Base-by-base conservation (phyloP, 2,888 invertebrate genomes). In the Tenthredo amoena region DNA sequence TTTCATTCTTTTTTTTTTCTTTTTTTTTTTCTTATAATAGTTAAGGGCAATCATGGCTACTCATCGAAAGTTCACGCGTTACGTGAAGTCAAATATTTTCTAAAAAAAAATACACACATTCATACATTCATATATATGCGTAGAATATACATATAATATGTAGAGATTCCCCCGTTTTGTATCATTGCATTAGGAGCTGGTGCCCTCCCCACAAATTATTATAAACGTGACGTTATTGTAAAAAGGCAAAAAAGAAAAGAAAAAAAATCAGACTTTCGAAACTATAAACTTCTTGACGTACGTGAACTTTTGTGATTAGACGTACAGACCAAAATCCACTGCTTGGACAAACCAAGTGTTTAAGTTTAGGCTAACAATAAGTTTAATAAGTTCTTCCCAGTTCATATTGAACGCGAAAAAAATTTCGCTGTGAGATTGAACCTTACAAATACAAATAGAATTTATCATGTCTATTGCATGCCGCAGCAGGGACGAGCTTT, bases 321-420 rank as follows among this genome's bases (percentile, higher is more conserved):
- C 68, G 79, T 71, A 81, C 65, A 83, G 65, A 83, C 83, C 65
- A 83, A 83, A 83, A 83, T 83, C 83, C 65, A 71, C 31, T 50
- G 47, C 43, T 65, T 81, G 62, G 81, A 81, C 65, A 58, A 21
- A 71, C 71, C 83, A 47, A 71, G 43, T 83, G 68, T 68, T 77
- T 79, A 76, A 79, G 72, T 85, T 85, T 85, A 85, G 85, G 79
- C 55, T 85, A 81, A 81, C 81, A 40, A 62, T 81, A 81, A 81
- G 81, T 40, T 81, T 58, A 81, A 43, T 50, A 71, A 83, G 83
- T 68, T 83, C 65, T 83, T 65, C 83, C 43, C 83, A 83, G 43
- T 81, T 62, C 43, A 47, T 81, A 34, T 77, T 18, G 1, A 26
- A 77, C n/a, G 34, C 31, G 21, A 34, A 50, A 34, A 26, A 81